Evolutionary conservation across 2,888 invertebrate species (phyloP).

Genomic region (Unio delphinus): DNA sequence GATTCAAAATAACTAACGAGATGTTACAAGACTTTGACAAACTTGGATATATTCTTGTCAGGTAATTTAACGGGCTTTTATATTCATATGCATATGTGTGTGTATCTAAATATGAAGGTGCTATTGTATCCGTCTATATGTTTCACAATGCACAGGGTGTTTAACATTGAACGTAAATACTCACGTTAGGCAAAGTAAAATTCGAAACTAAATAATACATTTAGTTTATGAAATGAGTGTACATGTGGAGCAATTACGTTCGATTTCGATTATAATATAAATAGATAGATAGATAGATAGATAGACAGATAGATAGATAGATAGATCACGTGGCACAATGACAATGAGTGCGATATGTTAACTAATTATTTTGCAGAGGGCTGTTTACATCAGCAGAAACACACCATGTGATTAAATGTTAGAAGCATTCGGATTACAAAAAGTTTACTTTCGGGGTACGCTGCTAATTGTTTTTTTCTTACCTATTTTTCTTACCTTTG

Average conservation of each 20-base stretch:
- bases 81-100: no score
- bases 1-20: conserved; percentile 11
- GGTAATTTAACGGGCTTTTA: conserved; percentile 1
- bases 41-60: conserved; percentile 10
- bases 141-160: neutral
- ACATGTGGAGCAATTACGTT: no score
- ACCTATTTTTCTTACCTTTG: no score
- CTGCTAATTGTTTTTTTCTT: neutral
- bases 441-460: conserved; percentile 23
- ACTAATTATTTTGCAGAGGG: conserved; percentile 15
- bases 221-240: no score
- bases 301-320: no score
- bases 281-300: no score
- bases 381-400: conserved; percentile 30
- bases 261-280: no score
- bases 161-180: neutral
- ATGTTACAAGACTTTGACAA: conserved; percentile 19
- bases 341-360: no score
- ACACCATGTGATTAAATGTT: conserved; percentile 19
- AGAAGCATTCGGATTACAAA: conserved; percentile 23
- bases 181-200: no score
- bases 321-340: no score
- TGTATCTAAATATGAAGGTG: no score
- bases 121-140: neutral
- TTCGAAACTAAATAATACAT: no score